These are phyloP conservation scores for Patella ulyssiponensis DNA, from an alignment of 2,888 invertebrate genomes.

Conservation along the genomic window DNA sequence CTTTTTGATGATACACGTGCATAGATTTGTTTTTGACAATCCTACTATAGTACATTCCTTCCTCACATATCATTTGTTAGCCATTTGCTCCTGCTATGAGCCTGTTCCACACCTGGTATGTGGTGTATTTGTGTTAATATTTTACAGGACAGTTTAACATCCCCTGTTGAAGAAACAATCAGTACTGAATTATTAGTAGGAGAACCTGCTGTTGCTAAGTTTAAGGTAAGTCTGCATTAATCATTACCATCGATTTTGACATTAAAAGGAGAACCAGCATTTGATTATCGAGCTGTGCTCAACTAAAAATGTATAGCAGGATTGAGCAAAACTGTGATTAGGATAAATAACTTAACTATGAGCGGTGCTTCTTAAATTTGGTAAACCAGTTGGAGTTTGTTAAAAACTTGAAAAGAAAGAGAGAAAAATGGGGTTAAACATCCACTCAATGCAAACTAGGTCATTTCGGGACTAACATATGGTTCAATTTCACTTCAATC, in stretches of 20 bases:
- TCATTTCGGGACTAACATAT: too few species aligned
- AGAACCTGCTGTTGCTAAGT: conserved; percentile 66
- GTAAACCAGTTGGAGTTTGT: conserved; percentile 2
- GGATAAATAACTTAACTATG: too few species aligned
- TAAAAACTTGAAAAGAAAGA: conserved; percentile 16
- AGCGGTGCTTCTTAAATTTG: not conserved
- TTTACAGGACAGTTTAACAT: conserved; percentile 49
- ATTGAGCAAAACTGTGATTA: too few species aligned
- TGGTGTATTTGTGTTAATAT: conserved; percentile 12
- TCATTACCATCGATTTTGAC: too few species aligned
- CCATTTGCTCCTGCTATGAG: too few species aligned
- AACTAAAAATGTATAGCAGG: too few species aligned
- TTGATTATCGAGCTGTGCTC: too few species aligned
- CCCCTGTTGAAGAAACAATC: conserved; percentile 61
- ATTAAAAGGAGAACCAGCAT: too few species aligned
- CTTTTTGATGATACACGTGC: not conserved
- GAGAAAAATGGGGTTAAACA: too few species aligned
- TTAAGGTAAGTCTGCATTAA: conserved; percentile 53
- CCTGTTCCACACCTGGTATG: too few species aligned
- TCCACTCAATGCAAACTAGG: too few species aligned
- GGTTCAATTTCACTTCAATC: too few species aligned
- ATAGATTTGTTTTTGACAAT: not conserved
- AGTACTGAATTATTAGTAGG: conserved; percentile 59
- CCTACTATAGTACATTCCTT: not conserved
- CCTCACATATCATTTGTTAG: not conserved